Percentiles rank a stretch among this genome's conserved stretches.
These are phyloP conservation scores for Pegoplata infirma DNA, from an alignment of 2,888 invertebrate genomes.

Conservation along the genomic window DNA sequence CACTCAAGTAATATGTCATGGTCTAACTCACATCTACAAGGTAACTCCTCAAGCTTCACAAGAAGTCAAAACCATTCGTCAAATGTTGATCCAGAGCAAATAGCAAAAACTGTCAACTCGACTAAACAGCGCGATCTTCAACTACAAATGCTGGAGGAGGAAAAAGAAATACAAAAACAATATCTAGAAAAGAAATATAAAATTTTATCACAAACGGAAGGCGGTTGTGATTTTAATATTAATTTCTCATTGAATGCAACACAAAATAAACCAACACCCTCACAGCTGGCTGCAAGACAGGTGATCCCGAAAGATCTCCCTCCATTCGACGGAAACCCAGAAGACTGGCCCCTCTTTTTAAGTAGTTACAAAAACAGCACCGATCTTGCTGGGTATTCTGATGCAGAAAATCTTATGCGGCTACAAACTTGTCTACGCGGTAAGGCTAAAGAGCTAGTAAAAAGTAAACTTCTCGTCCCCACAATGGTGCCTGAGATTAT, in stretches of 20 bases:
- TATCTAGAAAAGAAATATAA: conserved; percentile 1
- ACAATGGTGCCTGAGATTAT: conserved; percentile 37
- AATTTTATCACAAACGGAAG: not conserved
- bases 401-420: conserved; percentile 31
- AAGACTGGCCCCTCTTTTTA: not conserved
- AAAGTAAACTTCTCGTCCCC: conserved; percentile 14
- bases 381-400: conserved; percentile 11
- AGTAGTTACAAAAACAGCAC: conserved; percentile 20
- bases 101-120: not conserved
- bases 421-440: conserved; percentile 31
- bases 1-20: not conserved
- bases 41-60: no score
- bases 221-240: not conserved
- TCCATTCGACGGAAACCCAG: no score
- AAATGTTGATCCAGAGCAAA: not conserved
- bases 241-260: not conserved
- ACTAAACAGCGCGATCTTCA: not conserved
- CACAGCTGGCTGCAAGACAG: conserved; percentile 7
- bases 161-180: not conserved
- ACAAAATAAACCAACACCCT: not conserved
- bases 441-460: conserved; percentile 24
- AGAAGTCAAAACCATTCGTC: not conserved
- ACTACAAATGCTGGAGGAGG: not conserved
- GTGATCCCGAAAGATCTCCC: not conserved
- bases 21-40: not conserved